phyloP scores from a whole-genome alignment of 2,797 vertebrate species.

The Sebastes minor region DNA sequence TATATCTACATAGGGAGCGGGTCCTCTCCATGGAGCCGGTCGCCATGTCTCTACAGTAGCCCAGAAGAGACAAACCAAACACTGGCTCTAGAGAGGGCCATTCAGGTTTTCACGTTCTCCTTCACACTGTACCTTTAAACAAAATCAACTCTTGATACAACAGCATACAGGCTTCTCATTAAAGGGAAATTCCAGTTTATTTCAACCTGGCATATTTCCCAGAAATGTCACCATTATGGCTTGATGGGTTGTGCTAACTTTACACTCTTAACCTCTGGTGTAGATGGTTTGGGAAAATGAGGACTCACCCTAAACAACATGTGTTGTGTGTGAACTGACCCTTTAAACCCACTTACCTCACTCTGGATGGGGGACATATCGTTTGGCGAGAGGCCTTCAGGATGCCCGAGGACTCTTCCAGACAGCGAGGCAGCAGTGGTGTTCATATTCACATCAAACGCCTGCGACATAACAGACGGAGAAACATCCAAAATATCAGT shows the following conservation, averaged over 20 bases:
- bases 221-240: background rate
- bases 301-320: background rate
- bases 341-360: conserved; percentile 43
- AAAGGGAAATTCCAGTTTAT: background rate
- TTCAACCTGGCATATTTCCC: background rate
- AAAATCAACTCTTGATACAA: background rate
- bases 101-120: too few relatives aligned
- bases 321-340: background rate
- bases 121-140: background rate
- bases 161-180: too few relatives aligned
- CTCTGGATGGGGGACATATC: conserved; percentile 28
- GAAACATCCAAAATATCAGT: background rate
- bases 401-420: background rate
- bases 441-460: conserved; percentile 65
- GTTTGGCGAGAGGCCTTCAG: background rate
- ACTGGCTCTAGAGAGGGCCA: too few relatives aligned
- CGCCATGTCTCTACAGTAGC: too few relatives aligned
- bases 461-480: background rate
- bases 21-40: too few relatives aligned
- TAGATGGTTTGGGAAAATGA: background rate
- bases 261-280: background rate
- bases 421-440: background rate
- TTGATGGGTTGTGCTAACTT: background rate
- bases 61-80: too few relatives aligned
- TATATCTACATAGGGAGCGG: too few relatives aligned